These are phyloP conservation scores for Macroglossus sobrinus DNA, from an alignment of 2,113 vertebrate genomes.

Conservation along the genomic window DNA sequence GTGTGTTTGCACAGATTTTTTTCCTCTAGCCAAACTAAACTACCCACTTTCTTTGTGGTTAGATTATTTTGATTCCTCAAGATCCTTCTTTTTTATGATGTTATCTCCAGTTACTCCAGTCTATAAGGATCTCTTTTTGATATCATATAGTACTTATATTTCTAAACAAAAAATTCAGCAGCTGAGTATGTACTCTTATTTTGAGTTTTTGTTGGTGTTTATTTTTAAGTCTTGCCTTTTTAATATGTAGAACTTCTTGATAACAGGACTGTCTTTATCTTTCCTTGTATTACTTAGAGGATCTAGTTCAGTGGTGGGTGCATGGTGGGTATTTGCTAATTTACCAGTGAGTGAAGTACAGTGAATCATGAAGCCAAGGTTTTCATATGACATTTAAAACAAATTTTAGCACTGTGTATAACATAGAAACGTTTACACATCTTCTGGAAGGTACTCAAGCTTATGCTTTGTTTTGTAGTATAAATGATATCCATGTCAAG, in stretches of 20 bases:
- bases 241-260: not conserved
- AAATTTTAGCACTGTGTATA: not conserved
- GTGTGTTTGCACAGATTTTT: not conserved
- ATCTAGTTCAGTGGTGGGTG: not conserved
- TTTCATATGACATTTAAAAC: not conserved
- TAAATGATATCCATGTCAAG: constrained; percentile 32
- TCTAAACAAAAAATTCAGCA: not conserved
- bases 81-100: not conserved
- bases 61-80: not conserved
- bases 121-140: not conserved
- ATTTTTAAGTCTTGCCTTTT: not conserved
- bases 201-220: not conserved
- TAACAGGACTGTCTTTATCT: constrained; percentile 13
- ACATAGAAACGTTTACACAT: constrained; percentile 4
- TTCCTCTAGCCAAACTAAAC: not conserved
- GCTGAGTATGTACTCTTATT: not conserved
- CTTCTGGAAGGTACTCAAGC: constrained; percentile 32
- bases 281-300: not conserved
- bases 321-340: not conserved
- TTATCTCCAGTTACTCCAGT: not conserved
- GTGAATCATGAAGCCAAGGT: not conserved
- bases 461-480: not conserved
- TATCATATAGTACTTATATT: not conserved
- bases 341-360: constrained; percentile 9
- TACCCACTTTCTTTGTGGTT: not conserved